These are phyloP conservation scores for Pachypanchax playfairii DNA, from an alignment of 2,113 vertebrate genomes.

Conservation along the genomic window DNA sequence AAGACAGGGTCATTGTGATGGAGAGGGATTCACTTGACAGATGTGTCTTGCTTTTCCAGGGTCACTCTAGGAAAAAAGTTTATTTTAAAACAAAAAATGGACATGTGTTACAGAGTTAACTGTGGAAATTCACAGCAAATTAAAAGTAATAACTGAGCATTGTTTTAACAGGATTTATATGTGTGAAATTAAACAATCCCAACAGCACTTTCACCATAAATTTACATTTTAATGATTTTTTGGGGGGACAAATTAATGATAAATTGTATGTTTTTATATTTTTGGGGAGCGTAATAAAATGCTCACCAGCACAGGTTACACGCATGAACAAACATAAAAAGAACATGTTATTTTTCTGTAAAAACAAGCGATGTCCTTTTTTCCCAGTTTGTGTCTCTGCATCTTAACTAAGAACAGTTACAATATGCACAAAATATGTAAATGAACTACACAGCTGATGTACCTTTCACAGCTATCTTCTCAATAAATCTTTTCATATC, in stretches of 20 bases:
- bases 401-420: background rate
- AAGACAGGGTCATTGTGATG: slow-evolving; percentile 61
- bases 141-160: slow-evolving; percentile 1
- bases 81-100: slow-evolving; percentile 43
- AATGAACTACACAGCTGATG: background rate
- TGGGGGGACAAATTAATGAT: background rate
- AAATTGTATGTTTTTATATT: slow-evolving; percentile 18
- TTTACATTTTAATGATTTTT: background rate
- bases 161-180: slow-evolving; percentile 7
- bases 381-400: background rate
- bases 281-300: slow-evolving; percentile 26
- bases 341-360: background rate
- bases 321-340: slow-evolving; percentile 2
- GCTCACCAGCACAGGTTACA: background rate
- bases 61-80: slow-evolving; percentile 33
- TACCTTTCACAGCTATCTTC: background rate
- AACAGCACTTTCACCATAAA: background rate
- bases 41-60: slow-evolving; percentile 15
- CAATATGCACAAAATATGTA: background rate
- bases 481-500: slow-evolving; percentile 7
- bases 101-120: slow-evolving; percentile 43
- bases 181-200: slow-evolving; percentile 60
- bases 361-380: no score
- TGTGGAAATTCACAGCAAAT: slow-evolving; percentile 39
- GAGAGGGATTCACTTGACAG: slow-evolving; percentile 33